Evolutionary conservation across 2,797 vertebrate species (phyloP), one percentile per base, ranked within the genome.

Genomic region (Lagodon rhomboides): DNA sequence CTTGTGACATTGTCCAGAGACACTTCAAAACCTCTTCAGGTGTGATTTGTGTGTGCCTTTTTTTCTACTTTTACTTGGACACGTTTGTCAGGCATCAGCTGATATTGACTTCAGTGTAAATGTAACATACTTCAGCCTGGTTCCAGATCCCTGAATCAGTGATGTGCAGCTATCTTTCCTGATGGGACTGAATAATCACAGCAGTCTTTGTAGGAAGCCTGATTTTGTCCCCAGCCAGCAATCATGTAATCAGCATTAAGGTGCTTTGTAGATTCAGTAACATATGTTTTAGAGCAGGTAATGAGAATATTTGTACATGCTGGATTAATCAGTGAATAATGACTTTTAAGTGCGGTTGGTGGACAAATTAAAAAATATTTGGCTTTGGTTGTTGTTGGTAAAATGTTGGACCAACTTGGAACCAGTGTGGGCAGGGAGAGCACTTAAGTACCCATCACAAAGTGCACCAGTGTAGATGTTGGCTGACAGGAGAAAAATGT

Each of bases 381-480:
- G 16, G 13, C n/a, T 16, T 62, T 30, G 25, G 43, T 30, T 73
- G 27, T 27, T 66, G 23, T 44, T 75, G 62, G 44, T 30, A 15
- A 68, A 72, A 53, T 27, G 11, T 3, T 13, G 7, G 12, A 60
- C 64, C 41, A 13, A 51, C 0, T 76, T 47, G 66, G 70, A 82
- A 18, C 22, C 12, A 13, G 51, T 0, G 23, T 60, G 59, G 46
- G 63, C 13, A 38, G 34, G 10, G 12, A 30, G 41, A 47, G 53
- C 54, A 61, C 53, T 69, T 67, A 18, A 34, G 15, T 34, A 43
- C 34, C 5, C 6, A 72, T 62, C 23, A 3, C 17, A 25, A 23
- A 68, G 58, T 51, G 66, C 62, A 68, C 17, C 22, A 56, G 55
- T 63, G 60, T 30, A 78, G 62, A 16, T 75, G 23, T 17, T 18